Evolutionary conservation across 2,888 invertebrate genomes (phyloP), one percentile per base, ranked within the genome.

Genomic region (Leuctra nigra): DNA sequence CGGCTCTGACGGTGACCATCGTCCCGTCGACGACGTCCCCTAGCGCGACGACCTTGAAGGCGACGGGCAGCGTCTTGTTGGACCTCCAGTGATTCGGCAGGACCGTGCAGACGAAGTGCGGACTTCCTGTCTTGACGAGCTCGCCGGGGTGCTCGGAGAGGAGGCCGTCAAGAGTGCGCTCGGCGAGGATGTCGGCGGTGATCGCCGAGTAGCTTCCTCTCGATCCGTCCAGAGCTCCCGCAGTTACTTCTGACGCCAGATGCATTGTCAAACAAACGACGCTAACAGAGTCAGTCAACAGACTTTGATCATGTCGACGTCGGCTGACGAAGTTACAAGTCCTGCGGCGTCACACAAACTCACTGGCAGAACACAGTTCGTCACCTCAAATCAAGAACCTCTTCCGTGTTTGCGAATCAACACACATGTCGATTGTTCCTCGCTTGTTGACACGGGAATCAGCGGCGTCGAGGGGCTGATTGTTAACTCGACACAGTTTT

Each of bases 21-120:
- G 97, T 97, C 35, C 96, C 96, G 72, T 97, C 96, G 64, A 87
- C 84, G 48, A 96, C 87, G 66, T 95, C 94, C 11, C 94, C 93
- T 53, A 96, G 77, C 0, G 93, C 89, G 55, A 95, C 85, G 66
- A 95, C 94, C 75, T 94, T 93, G 77, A 98, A 98, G 54, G 94
- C 93, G 62, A 91, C 85, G 61, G 97, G 97, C 54, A 98, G 77
- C 11, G 96, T 95, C 76, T 98, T 98, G 76, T 98, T 98, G 29
- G 87, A 95, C 61, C 98, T 79, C 97, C 97, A 98, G 72, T 98
- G 98, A 1, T 86, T 85, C 50, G 98, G 97, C 64, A 98, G 75
- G 29, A 91, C 87, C 61, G 96, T 93, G 64, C 68, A 77, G 66
- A 95, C 87, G 72, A 97, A 87, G 76, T 93, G 88, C 1, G 95